Percentiles rank a stretch among this genome's conserved stretches.
These are phyloP conservation scores for Coluber constrictor DNA, from an alignment of 2,797 vertebrate species.

Conservation along the genomic window DNA sequence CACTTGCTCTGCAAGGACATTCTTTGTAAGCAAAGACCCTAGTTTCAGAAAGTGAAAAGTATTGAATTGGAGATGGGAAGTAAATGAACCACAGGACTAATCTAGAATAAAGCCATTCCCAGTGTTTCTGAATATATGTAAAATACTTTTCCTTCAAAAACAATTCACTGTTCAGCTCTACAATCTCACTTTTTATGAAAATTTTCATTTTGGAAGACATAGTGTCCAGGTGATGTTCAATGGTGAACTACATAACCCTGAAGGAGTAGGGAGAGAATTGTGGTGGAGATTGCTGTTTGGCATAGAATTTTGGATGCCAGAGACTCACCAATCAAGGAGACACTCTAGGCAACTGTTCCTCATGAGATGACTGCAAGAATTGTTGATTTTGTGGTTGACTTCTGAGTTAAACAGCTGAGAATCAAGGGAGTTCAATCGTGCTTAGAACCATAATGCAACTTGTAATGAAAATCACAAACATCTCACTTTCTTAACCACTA, in stretches of 20 bases:
- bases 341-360: background rate
- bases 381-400: background rate
- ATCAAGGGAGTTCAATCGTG: background rate
- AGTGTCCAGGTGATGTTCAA: background rate
- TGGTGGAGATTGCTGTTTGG: background rate
- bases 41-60: background rate
- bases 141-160: background rate
- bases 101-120: background rate
- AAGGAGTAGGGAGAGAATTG: background rate
- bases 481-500: background rate
- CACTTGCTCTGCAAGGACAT: background rate
- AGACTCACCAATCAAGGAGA: background rate
- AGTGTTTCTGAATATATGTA: background rate
- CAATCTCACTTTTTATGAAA: background rate
- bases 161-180: background rate
- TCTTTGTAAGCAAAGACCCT: background rate
- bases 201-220: background rate
- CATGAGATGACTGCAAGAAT: background rate
- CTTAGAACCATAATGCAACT: background rate
- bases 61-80: background rate
- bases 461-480: background rate
- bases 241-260: background rate
- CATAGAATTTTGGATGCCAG: background rate
- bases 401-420: background rate
- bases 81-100: background rate